Percentiles rank a stretch among this genome's conserved stretches.
Conservation (phyloP, 1,140 invertebrate species). For the Venustaconcha ellipsiformis region DNA sequence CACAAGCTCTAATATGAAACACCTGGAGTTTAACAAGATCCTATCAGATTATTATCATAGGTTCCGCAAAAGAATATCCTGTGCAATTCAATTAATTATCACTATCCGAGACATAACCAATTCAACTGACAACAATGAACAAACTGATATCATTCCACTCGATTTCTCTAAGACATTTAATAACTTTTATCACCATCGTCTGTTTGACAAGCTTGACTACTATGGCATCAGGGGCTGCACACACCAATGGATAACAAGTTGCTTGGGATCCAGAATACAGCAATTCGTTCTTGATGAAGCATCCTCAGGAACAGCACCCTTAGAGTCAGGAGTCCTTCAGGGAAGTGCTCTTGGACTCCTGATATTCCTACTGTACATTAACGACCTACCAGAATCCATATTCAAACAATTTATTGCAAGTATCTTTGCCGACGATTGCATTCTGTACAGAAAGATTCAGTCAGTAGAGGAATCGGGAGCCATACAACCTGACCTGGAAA, state of each 20-base stretch:
- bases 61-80: slow-evolving; percentile 12
- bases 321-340: slow-evolving; percentile 20
- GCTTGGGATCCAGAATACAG: slow-evolving; percentile 17
- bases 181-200: no score
- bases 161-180: no score
- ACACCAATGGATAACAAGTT: slow-evolving; percentile 16
- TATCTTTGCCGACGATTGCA: slow-evolving; percentile 24
- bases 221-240: slow-evolving; percentile 10
- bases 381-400: slow-evolving; percentile 23
- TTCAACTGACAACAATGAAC: neutral
- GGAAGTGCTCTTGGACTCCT: slow-evolving; percentile 15
- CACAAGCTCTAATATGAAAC: neutral
- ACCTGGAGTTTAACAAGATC: neutral
- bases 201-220: neutral
- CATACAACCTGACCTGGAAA: no score
- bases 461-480: neutral
- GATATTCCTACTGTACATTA: slow-evolving; percentile 13
- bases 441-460: slow-evolving; percentile 13
- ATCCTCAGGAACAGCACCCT: slow-evolving; percentile 4
- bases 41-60: slow-evolving; percentile 5
- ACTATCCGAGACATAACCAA: slow-evolving; percentile 5
- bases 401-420: neutral
- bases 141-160: slow-evolving; percentile 5
- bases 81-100: slow-evolving; percentile 13
- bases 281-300: slow-evolving; percentile 11